These are phyloP conservation scores for Danio choprae DNA, from an alignment of 2,797 vertebrate species.

Conservation along the genomic window DNA sequence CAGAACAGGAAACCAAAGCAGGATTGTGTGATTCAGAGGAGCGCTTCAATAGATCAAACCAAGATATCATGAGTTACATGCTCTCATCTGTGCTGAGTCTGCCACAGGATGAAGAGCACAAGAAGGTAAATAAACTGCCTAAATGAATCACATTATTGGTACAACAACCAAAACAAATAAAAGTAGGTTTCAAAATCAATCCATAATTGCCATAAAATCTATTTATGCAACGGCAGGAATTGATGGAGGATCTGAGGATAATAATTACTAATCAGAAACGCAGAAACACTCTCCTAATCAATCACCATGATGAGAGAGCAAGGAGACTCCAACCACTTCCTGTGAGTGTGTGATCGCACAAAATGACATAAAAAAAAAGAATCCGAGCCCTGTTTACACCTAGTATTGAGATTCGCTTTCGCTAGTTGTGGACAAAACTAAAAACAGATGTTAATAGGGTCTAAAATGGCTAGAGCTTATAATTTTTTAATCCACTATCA, in stretches of 20 bases:
- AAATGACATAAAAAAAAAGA: too few species aligned
- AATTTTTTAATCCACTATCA: too few species aligned
- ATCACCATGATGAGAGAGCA: constrained; percentile 80
- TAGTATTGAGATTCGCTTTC: too few species aligned
- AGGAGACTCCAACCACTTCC: constrained; percentile 74
- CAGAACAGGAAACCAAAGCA: constrained; percentile 42
- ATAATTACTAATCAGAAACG: constrained; percentile 54
- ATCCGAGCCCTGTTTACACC: too few species aligned
- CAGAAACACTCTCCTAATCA: constrained; percentile 76
- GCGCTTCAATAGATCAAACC: neutral
- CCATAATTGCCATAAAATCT: constrained; percentile 23
- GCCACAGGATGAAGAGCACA: constrained; percentile 34
- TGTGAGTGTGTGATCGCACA: constrained; percentile 59
- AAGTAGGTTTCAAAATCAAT: neutral
- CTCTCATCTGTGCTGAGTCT: constrained; percentile 22
- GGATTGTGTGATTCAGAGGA: neutral
- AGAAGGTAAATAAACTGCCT: constrained; percentile 27
- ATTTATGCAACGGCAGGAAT: constrained; percentile 70
- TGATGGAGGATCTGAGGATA: constrained; percentile 75
- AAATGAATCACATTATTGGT: neutral
- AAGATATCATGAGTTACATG: constrained; percentile 36
- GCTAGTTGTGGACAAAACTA: too few species aligned
- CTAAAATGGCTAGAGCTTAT: too few species aligned
- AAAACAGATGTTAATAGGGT: too few species aligned
- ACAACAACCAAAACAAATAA: neutral